Percentiles rank a stretch among this genome's conserved stretches.
Evolutionary conservation across 92 coral and sea anemone genomes (phyloP).

Genomic region (Diadumene lineata): DNA sequence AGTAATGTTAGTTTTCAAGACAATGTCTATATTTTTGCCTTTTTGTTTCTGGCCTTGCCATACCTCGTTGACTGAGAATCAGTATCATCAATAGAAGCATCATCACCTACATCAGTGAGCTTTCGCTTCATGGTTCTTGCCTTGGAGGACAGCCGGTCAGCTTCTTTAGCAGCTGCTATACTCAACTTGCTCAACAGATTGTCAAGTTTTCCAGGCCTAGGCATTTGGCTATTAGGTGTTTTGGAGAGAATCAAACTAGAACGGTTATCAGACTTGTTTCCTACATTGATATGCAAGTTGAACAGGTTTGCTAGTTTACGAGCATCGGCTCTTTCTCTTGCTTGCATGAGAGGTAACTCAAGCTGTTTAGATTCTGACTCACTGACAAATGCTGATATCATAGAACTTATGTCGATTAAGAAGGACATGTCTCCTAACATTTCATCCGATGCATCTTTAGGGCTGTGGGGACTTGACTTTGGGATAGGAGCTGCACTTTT

Average conservation of each 20-base stretch:
- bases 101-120: slow-evolving; percentile 13
- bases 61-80: slow-evolving; percentile 34
- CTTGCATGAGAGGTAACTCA: slow-evolving; percentile 79
- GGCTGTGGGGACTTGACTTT: slow-evolving; percentile 15
- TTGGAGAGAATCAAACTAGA: slow-evolving; percentile 81
- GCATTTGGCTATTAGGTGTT: slow-evolving; percentile 64
- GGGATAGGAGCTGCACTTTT: neutral
- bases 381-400: slow-evolving; percentile 74
- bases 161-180: slow-evolving; percentile 67
- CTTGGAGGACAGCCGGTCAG: slow-evolving; percentile 59
- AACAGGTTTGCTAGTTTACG: slow-evolving; percentile 80
- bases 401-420: slow-evolving; percentile 76
- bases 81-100: slow-evolving; percentile 12
- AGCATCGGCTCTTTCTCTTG: slow-evolving; percentile 81
- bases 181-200: slow-evolving; percentile 72
- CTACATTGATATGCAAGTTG: slow-evolving; percentile 79
- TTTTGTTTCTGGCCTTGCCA: slow-evolving; percentile 25
- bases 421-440: slow-evolving; percentile 77
- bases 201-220: slow-evolving; percentile 84
- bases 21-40: slow-evolving; percentile 4
- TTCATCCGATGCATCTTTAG: slow-evolving; percentile 42
- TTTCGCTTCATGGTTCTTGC: slow-evolving; percentile 62
- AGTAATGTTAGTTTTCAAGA: no score
- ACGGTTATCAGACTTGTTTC: slow-evolving; percentile 63
- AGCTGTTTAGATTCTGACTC: slow-evolving; percentile 50